Evolutionary conservation across 2,797 vertebrate genomes (phyloP), one percentile per base, ranked within the genome.

Genomic region (Bradypus variegatus): DNA sequence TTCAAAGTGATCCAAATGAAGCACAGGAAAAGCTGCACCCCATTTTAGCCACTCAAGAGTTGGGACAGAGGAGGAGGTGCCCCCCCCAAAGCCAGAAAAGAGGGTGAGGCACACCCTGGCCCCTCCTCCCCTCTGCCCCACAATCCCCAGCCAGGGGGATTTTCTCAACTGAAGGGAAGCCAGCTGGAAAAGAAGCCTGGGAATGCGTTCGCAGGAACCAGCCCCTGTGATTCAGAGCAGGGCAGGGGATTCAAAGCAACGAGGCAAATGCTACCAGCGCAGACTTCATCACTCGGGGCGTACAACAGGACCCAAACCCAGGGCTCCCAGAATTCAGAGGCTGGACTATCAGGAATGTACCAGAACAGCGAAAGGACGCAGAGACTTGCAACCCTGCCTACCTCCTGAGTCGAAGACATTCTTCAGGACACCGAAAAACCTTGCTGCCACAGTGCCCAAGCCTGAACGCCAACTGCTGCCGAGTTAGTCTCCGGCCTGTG

Each of bases 141-240:
- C 15, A 33, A 2, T 7, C 72, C 29, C 72, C 70, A 21, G 3
- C 36, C 18, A 2, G 9, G 1, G 16, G 10, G n/a, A 1, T 14
- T 5, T 31, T 11, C 45, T 7, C 31, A 65, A 38, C 6, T 13
- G 18, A 58, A 8, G 3, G 14, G 25, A n/a, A n/a, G 13, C 77
- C 50, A 6, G 29, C 6, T n/a, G 6, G 11, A 78, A 69, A 33
- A 77, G 48, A 50, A 15, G 11, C 18, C 6, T 10, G n/a, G 73
- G 29, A 21, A 36, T 0, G 2, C 6, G 7, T 31, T 33, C 45
- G 27, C 29, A 45, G 53, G 16, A 69, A 41, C 27, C 27, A 6
- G 9, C 19, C 38, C 14, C 19, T 6, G 4, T 25, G 60, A 15
- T 3, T 2, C 27, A 50, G 29, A 73, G 75, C 48, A 33, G 31